These are phyloP conservation scores for Podiceps cristatus DNA, from an alignment of 2,113 vertebrate genomes.

Conservation along the genomic window DNA sequence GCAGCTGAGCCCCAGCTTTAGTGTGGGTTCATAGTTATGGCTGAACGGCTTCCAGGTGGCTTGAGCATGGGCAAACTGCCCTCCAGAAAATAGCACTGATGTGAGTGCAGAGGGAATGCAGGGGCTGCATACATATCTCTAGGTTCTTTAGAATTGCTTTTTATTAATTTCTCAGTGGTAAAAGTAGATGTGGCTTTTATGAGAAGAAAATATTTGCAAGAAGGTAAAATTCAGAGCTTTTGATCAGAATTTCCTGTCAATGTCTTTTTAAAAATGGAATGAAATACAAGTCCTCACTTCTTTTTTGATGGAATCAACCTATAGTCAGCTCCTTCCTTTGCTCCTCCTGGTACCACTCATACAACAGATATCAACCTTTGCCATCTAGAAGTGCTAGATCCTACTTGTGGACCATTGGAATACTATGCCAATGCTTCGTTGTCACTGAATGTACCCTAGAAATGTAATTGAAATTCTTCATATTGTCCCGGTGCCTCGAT, in stretches of 20 bases:
- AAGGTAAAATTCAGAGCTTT: not conserved
- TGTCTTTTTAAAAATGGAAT: not conserved
- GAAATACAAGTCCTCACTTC: not conserved
- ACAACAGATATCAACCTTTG: not conserved
- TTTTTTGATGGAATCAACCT: not conserved
- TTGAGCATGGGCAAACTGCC: not conserved
- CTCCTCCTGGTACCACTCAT: not conserved
- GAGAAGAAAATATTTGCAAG: not conserved
- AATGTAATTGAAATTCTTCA: not conserved
- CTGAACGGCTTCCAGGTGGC: not conserved
- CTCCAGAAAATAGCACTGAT: not conserved
- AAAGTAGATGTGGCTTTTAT: not conserved
- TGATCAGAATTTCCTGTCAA: not conserved
- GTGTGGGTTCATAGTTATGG: fast-evolving
- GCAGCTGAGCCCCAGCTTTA: not conserved
- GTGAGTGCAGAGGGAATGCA: not conserved
- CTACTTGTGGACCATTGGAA: not conserved
- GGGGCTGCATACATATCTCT: not conserved
- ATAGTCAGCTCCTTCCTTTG: fast-evolving
- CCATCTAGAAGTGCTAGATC: not conserved
- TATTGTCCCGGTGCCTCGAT: not conserved
- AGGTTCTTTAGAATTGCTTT: not conserved
- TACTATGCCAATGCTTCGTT: not conserved
- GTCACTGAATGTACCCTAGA: not conserved
- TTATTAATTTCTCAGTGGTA: not conserved